Evolutionary conservation across 2,888 invertebrate species (phyloP).

Genomic region (Alcis repandata): DNA sequence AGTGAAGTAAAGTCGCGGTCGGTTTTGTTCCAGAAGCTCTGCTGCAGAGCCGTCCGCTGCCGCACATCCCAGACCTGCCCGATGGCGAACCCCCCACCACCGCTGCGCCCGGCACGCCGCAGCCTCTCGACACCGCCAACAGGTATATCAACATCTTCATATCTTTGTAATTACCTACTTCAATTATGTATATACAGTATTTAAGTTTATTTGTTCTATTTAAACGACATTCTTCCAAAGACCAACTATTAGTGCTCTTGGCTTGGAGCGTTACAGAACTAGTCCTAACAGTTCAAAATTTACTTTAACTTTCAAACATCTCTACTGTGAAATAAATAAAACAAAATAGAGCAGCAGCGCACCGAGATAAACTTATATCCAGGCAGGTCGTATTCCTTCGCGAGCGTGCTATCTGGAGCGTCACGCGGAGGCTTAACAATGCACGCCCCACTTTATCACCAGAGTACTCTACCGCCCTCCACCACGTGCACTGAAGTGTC

Average conservation of each 20-base stretch:
- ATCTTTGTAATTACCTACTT: too few species aligned
- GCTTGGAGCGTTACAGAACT: too few species aligned
- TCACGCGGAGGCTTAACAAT: conserved; percentile 12
- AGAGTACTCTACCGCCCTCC: conserved; percentile 12
- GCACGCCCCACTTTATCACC: conserved; percentile 20
- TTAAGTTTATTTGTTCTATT: too few species aligned
- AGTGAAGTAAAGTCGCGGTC: conserved; percentile 9
- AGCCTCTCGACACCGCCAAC: conserved; percentile 79
- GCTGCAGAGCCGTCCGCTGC: conserved; percentile 96
- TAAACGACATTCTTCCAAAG: too few species aligned
- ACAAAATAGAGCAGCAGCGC: too few species aligned
- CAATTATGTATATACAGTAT: too few species aligned
- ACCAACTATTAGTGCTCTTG: too few species aligned
- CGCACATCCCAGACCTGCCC: conserved; percentile 95
- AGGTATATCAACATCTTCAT: conserved; percentile 55
- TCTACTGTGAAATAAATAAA: too few species aligned
- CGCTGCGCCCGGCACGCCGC: conserved; percentile 67
- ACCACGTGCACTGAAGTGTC: conserved; percentile 3
- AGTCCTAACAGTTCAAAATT: too few species aligned
- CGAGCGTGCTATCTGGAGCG: conserved; percentile 15
- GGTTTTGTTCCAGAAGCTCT: conserved; percentile 91
- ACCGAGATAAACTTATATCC: background rate
- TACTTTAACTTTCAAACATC: too few species aligned
- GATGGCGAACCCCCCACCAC: conserved; percentile 86
- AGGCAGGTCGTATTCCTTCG: background rate